Base-by-base conservation (phyloP, 2,797 vertebrate species). In the Chelidonichthys spinosus region DNA sequence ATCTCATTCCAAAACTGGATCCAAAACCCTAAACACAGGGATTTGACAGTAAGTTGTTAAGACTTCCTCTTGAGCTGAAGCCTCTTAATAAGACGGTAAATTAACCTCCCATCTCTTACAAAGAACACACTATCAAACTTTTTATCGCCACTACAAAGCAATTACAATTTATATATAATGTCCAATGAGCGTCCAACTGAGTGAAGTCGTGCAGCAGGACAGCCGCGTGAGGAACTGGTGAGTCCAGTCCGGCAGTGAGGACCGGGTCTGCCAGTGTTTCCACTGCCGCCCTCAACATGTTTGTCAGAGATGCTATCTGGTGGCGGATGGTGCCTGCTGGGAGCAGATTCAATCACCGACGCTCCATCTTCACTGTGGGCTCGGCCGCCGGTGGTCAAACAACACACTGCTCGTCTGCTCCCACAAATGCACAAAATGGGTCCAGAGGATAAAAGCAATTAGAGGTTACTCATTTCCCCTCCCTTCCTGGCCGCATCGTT, bases 291-390 rank as follows among this genome's bases (percentile, higher is more conserved):
- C 44, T 54, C 60, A 40, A 15, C 78, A 33, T 77, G 55, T 67
- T 25, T 75, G 79, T 76, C 76, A 68, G 61, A 80, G 85, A 85
- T 86, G 0, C 37, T 72, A 85, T 86, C 82, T 79, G 6, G 50
- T 9, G 47, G 65, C 7, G 58, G 74, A 68, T 33, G 77, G 54
- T 64, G 52, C 47, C 80, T 84, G 78, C 42, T 77, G 33, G n/a
- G 52, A 47, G 74, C 69, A 54, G 78, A 84, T 85, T 79, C 73
- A 83, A 79, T 82, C 82, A 43, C 46, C 74, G 77, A 76, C 17
- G 63, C 83, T 86, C 78, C 78, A 69, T 83, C 76, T 65, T 66
- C 55, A 35, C 54, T 7, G 54, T 6, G 52, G 56, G 46, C 76
- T 53, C 11, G 0, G 56, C 2, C 65, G 1, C 33, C 50, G 63